Conservation (phyloP, 2,888 invertebrate species). For the Drosophila engyochracea region DNA sequence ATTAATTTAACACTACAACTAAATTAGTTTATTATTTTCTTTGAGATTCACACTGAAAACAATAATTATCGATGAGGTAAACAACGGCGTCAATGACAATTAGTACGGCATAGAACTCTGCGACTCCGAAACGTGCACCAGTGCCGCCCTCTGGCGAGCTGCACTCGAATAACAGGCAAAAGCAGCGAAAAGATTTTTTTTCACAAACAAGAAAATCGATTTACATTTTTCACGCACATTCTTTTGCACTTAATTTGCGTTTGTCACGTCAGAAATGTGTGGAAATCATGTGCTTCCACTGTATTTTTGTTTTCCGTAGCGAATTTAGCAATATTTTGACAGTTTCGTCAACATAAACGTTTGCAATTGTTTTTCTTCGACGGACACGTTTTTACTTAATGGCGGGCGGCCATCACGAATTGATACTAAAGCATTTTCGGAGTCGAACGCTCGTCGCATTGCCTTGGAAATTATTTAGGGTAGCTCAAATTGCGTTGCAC, state of each 20-base stretch:
- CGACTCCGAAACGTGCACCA: constrained; percentile 57
- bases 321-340: constrained; percentile 78
- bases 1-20: background rate
- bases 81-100: constrained; percentile 53
- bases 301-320: constrained; percentile 74
- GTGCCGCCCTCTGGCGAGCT: constrained; percentile 61
- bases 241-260: constrained; percentile 76
- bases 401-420: constrained; percentile 82
- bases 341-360: constrained; percentile 81
- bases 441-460: constrained; percentile 66
- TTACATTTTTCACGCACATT: constrained; percentile 84
- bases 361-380: constrained; percentile 84
- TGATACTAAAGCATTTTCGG: constrained; percentile 77
- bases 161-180: constrained; percentile 38
- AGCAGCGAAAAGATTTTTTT: constrained; percentile 74
- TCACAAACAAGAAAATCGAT: constrained; percentile 83
- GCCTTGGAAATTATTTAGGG: constrained; percentile 73
- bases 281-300: constrained; percentile 71
- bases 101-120: constrained; percentile 63
- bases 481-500: constrained; percentile 51
- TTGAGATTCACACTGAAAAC: constrained; percentile 21
- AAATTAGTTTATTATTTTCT: constrained; percentile 20
- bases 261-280: constrained; percentile 66
- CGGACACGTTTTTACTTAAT: constrained; percentile 86
- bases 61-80: constrained; percentile 23